phyloP scores from a whole-genome alignment of 1,140 invertebrate species.

The Pinna nobilis region DNA sequence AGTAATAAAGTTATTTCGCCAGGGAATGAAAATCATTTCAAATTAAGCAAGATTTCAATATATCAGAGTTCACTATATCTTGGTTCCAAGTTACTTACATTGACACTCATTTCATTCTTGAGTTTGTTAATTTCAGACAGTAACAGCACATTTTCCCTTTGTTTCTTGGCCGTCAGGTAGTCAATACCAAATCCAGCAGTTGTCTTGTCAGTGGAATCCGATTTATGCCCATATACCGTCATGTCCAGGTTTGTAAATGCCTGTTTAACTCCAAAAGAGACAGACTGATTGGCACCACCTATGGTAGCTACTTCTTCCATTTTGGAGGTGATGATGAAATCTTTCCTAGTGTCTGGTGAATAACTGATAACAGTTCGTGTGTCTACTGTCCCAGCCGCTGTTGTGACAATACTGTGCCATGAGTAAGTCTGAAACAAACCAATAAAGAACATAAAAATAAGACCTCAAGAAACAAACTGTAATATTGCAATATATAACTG shows the following conservation, averaged over 20 bases:
- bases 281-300: constrained; percentile 26
- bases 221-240: constrained; percentile 11
- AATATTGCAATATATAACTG: neutral
- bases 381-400: no score
- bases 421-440: constrained; percentile 48
- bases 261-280: constrained; percentile 24
- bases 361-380: no score
- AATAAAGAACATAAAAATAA: neutral
- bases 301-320: constrained; percentile 53
- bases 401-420: no score
- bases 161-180: constrained; percentile 21
- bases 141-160: constrained; percentile 32
- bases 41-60: no score
- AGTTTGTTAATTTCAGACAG: constrained; percentile 35
- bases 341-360: constrained; percentile 59
- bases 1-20: no score
- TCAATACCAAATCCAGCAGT: constrained; percentile 25
- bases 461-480: neutral
- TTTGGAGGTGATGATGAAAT: constrained; percentile 60
- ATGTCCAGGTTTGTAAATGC: constrained; percentile 28
- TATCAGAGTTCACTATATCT: no score
- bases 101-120: constrained; percentile 25
- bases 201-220: neutral
- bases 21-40: no score
- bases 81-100: no score